Base-by-base conservation (phyloP, 2,797 vertebrate genomes). In the Aplochiton taeniatus region DNA sequence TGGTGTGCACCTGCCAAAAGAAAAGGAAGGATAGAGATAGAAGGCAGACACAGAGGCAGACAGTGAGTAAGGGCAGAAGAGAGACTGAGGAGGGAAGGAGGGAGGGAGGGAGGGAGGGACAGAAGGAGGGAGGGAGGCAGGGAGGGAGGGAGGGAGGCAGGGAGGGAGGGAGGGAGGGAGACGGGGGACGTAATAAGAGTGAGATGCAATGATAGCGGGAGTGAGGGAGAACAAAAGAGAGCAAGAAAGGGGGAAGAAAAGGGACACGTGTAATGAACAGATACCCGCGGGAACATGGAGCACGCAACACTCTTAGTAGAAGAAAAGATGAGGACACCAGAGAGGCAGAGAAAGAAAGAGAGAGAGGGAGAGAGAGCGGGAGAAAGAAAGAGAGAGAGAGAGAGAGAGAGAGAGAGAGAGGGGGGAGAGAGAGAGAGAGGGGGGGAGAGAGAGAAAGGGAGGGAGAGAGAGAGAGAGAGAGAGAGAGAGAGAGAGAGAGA, bases 1-100 rank as follows among this genome's bases (percentile, higher is more conserved):
- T 18, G 48, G 43, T 19, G 14, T 17, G 42, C 56, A 45, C 57
- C 61, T 58, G 66, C 41, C 48, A 50, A 61, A 66, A 62, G 58
- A 61, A 16, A 58, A 58, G 68, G 17, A 43, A 4, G 52, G 55
- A n/a, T 47, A 73, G 46, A 41, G 19, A 41, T 48, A 42, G n/a
- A 57, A 20, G 18, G 52, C 9, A 17, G 18, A 42, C 60, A 18
- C 61, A 65, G 47, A 52, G 56, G 59, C 46, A 63, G 59, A 45
- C 58, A 42, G 9, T 31, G 62, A 65, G 50, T 50, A 18, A 55
- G 62, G 59, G 55, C 54, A 14, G 63, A 41, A 69, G 7, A 46
- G 54, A 31, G 43, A 44, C 54, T 58, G 42, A 44, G 31, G 14
- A 51, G 1, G 10, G n/a, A 43, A 11, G 48, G 43, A 47, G 20